These are phyloP conservation scores for Oreotrochilus melanogaster DNA, from an alignment of 2,113 vertebrate species.

Conservation along the genomic window DNA sequence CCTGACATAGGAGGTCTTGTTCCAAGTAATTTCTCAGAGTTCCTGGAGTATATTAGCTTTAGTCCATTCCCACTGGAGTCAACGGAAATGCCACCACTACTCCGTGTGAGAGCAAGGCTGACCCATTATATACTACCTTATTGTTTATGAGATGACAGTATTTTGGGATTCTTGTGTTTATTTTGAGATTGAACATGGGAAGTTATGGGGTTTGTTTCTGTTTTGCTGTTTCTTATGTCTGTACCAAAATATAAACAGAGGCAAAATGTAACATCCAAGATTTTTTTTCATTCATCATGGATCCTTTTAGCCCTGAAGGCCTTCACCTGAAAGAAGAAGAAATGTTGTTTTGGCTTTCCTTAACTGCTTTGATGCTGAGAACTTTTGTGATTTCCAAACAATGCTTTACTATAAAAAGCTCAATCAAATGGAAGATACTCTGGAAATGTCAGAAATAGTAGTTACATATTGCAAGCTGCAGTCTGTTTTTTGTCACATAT, in stretches of 20 bases:
- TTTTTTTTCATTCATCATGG: background rate
- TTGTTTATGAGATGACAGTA: background rate
- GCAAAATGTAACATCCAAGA: background rate
- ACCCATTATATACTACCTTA: background rate
- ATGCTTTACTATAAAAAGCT: background rate
- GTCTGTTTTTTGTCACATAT: background rate
- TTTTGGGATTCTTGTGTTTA: background rate
- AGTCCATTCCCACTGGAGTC: background rate
- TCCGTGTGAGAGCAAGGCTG: background rate
- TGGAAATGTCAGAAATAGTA: background rate
- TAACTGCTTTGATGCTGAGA: background rate
- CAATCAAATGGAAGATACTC: background rate
- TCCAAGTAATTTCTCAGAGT: slow-evolving; percentile 57
- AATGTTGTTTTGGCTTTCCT: background rate
- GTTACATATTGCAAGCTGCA: background rate
- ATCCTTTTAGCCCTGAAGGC: background rate
- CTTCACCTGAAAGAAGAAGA: background rate
- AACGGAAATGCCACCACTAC: background rate
- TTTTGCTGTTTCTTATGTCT: slow-evolving; percentile 16
- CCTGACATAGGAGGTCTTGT: slow-evolving; percentile 27
- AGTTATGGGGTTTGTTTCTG: slow-evolving; percentile 5
- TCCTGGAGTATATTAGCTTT: slow-evolving; percentile 8
- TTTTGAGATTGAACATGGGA: slow-evolving; percentile 26
- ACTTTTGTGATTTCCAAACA: background rate
- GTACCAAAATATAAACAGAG: background rate